A percentile compares a stretch with the other conserved stretches of the same genome.
phyloP scores from a whole-genome alignment of 2,888 invertebrate species.

The Eledone cirrhosa region DNA sequence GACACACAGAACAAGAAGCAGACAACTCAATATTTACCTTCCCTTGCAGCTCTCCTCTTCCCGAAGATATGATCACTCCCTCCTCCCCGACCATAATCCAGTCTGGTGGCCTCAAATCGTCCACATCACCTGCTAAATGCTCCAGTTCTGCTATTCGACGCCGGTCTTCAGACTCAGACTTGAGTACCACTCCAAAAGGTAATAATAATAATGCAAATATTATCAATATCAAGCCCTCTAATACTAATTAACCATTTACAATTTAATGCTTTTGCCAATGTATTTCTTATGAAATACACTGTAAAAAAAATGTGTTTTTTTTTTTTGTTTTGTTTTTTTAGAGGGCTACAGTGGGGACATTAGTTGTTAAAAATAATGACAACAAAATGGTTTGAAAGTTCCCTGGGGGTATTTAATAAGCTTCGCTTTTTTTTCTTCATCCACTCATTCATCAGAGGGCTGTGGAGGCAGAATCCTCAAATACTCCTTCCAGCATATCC shows the following conservation, averaged over 20 bases:
- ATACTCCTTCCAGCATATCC: too few species aligned
- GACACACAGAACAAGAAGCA: constrained; percentile 21
- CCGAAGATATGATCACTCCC: constrained; percentile 54
- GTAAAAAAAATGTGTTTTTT: too few species aligned
- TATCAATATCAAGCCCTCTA: too few species aligned
- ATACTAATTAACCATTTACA: not conserved
- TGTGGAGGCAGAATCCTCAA: too few species aligned
- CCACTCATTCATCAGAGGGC: too few species aligned
- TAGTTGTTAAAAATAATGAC: too few species aligned
- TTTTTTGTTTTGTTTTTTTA: too few species aligned
- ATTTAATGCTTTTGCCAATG: not conserved
- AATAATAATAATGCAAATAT: constrained; percentile 43
- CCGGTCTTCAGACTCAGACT: constrained; percentile 91
- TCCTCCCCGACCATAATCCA: constrained; percentile 52
- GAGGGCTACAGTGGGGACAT: too few species aligned
- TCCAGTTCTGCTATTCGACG: constrained; percentile 71
- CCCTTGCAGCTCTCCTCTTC: constrained; percentile 63
- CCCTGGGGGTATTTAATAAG: too few species aligned
- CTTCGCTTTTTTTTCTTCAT: too few species aligned
- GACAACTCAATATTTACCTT: constrained; percentile 52
- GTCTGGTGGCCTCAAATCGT: constrained; percentile 61
- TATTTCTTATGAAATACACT: too few species aligned
- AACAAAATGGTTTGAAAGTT: too few species aligned
- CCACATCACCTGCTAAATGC: constrained; percentile 69
- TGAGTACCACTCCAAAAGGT: constrained; percentile 94